Conservation (phyloP, 2,888 invertebrate genomes). For the Pollenia amentaria region DNA sequence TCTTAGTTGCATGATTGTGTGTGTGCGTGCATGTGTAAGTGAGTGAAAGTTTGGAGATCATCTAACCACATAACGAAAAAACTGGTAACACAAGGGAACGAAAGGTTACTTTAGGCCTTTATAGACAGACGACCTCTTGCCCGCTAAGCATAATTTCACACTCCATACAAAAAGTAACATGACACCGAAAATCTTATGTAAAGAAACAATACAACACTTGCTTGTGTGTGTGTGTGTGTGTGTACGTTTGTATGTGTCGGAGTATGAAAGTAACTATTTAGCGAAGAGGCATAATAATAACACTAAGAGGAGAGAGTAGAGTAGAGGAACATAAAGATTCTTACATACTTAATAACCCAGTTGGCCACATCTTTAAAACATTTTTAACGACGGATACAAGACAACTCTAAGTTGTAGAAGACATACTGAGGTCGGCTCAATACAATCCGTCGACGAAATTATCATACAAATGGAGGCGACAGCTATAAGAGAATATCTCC, state of each 20-base stretch:
- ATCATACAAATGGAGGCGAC: too few relatives aligned
- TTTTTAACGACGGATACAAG: too few relatives aligned
- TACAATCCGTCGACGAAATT: too few relatives aligned
- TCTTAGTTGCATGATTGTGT: background rate
- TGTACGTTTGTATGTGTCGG: background rate
- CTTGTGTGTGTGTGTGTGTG: background rate
- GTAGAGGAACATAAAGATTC: background rate
- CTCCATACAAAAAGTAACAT: constrained; percentile 57
- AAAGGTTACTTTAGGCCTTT: constrained; percentile 45
- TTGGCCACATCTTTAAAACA: too few relatives aligned
- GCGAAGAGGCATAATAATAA: constrained; percentile 17
- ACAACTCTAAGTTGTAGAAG: background rate
- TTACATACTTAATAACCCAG: constrained; percentile 2
- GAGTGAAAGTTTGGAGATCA: background rate
- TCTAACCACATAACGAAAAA: background rate
- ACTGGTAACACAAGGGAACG: constrained; percentile 10
- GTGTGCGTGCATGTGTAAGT: background rate
- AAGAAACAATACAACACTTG: constrained; percentile 34
- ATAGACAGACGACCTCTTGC: constrained; percentile 37
- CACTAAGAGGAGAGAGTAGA: constrained; percentile 6
- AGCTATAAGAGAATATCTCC: too few relatives aligned
- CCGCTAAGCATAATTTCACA: constrained; percentile 67
- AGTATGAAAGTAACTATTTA: background rate
- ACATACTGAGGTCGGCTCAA: too few relatives aligned
- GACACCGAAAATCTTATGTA: constrained; percentile 54